Conservation (phyloP, 2,113 vertebrate genomes). For the Mormyrus lacerda region DNA sequence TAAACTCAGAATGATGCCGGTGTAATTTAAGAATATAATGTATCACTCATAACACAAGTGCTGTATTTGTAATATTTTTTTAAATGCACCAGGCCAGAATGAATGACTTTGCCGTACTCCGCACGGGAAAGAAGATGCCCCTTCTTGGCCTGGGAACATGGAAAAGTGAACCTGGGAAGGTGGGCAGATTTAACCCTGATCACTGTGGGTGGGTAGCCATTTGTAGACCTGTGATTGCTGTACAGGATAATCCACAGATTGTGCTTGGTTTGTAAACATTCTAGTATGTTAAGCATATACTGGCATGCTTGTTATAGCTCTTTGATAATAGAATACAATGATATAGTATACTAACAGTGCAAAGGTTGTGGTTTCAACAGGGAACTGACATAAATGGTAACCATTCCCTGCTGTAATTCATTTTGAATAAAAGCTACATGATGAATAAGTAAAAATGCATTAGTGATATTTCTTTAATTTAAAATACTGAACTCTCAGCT, state of each 20-base stretch:
- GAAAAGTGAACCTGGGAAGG: slow-evolving; percentile 88
- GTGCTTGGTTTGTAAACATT: background rate
- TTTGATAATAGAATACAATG: background rate
- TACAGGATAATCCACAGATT: background rate
- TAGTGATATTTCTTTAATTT: background rate
- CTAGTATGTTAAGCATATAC: background rate
- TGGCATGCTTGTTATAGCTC: background rate
- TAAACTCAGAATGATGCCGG: background rate
- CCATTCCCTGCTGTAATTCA: background rate
- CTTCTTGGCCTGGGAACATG: slow-evolving; percentile 90
- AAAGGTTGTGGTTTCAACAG: background rate
- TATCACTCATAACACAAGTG: background rate
- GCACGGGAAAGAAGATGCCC: slow-evolving; percentile 88
- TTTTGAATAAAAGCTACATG: background rate
- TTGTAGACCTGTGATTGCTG: background rate
- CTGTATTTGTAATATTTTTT: slow-evolving; percentile 25
- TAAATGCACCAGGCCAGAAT: slow-evolving; percentile 61
- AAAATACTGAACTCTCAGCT: background rate
- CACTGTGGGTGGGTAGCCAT: background rate
- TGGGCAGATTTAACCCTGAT: slow-evolving; percentile 37
- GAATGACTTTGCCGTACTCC: slow-evolving; percentile 62
- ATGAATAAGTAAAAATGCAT: background rate
- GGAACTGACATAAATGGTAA: background rate
- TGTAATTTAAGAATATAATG: background rate
- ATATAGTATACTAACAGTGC: background rate